Base-by-base conservation (phyloP, 2,888 invertebrate species). In the Mesorhabditis sp. region DNA sequence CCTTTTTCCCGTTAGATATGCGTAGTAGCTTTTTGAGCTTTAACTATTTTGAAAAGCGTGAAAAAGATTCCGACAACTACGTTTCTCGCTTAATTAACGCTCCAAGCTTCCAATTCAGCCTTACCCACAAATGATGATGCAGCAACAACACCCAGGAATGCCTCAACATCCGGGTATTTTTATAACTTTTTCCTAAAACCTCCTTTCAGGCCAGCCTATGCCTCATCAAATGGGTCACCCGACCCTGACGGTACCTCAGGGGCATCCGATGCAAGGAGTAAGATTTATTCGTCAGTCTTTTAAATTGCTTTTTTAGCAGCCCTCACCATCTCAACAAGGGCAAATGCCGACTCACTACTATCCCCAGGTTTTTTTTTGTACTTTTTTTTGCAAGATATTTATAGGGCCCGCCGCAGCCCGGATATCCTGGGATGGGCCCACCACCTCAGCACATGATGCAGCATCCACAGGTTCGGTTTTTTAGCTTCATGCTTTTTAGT, bases 141-240 rank as follows among this genome's bases (percentile, higher is more conserved):
- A n/a, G 7, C 58, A 50, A 50, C 10, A n/a, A 13, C 58, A 50
- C n/a, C 58, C 58, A 50, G 28, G 28, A 28, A 67, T 13, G 28
- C 67, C 7, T 45, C 67, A 28, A 41, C 58, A 43, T 42, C 62
- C 62, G 45, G 45, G 28, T 61, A 43, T 13, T 44, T 13, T 4
- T 62, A 67, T 43, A 45, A 62, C 28, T 67, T 45, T 42, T 45
- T 45, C 4, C 10, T 10, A 50, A 50, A 50, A n/a, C 10, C 7
- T 50, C 58, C n/a, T 50, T 50, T 50, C 58, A 50, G 58, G 58
- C n/a, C 7, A 7, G 10, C 43, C 67, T 4, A 45, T 45, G 50
- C 13, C 41, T 41, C 65, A 65, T 41, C 65, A 65, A 43, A 65
- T 65, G 65, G 43, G 43, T 5, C 66, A 66, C 13, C 43, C 13